Evolutionary conservation across 2,113 vertebrate species (phyloP).

Genomic region (Rhinopomastus cyanomelas): DNA sequence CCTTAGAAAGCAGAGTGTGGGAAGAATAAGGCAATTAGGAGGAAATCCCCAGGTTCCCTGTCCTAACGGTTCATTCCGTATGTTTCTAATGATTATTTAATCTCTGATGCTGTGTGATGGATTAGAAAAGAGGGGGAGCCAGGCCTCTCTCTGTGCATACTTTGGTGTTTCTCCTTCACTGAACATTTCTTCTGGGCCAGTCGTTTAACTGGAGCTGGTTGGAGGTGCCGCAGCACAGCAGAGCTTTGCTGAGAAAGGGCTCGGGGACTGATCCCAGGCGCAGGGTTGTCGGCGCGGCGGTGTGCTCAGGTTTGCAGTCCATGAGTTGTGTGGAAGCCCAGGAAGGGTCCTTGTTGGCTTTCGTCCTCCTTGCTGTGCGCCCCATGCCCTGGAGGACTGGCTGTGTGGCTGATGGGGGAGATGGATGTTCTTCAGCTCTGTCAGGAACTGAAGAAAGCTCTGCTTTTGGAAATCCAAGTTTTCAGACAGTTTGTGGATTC

Average conservation of each 20-base stretch:
- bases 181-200: conserved; percentile 35
- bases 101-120: conserved; percentile 41
- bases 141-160: conserved; percentile 39
- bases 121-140: conserved; percentile 39
- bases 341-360: not conserved
- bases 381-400: not conserved
- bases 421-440: not conserved
- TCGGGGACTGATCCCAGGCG: not conserved
- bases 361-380: not conserved
- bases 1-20: not conserved
- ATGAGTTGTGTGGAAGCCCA: rapidly evolving
- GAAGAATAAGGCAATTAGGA: conserved; percentile 47
- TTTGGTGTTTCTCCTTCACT: conserved; percentile 49
- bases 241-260: not conserved
- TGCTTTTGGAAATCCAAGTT: not conserved
- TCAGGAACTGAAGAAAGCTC: not conserved
- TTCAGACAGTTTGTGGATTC: not conserved
- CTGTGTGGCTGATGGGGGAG: rapidly evolving
- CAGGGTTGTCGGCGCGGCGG: not conserved
- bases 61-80: conserved; percentile 22
- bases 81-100: conserved; percentile 52
- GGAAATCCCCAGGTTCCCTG: conserved; percentile 6
- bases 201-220: conserved; percentile 42
- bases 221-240: conserved; percentile 40
- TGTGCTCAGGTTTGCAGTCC: not conserved